Conservation (phyloP, 2,113 vertebrate genomes). For the Chlamydotis undulata region DNA sequence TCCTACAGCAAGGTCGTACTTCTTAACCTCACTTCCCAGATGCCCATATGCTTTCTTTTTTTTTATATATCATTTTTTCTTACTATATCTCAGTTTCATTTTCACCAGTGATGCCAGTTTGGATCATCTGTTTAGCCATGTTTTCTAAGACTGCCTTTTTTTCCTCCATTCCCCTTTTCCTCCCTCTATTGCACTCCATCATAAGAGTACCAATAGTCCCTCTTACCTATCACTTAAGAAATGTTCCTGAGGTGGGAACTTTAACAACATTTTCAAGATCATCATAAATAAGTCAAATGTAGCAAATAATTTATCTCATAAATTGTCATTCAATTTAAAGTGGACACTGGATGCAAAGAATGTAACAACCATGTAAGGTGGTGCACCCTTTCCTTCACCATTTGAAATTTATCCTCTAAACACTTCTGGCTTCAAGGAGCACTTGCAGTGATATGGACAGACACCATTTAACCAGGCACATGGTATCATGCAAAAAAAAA, state of each 20-base stretch:
- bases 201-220: neutral
- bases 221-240: neutral
- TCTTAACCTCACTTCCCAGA: neutral
- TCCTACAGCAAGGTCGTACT: neutral
- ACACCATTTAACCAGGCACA: neutral
- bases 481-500: neutral
- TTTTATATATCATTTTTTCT: neutral
- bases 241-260: neutral
- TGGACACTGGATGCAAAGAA: neutral
- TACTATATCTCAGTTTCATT: neutral
- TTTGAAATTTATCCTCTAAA: neutral
- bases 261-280: neutral
- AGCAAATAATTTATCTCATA: neutral
- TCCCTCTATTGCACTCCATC: neutral
- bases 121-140: neutral
- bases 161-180: neutral
- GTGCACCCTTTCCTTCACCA: neutral
- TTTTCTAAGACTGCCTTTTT: neutral
- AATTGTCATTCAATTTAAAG: neutral
- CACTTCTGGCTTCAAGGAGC: neutral
- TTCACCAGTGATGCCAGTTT: neutral
- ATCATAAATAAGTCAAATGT: neutral
- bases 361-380: neutral
- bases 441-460: neutral
- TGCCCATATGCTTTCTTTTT: neutral